phyloP scores from a whole-genome alignment of 2,113 vertebrate species.

The Sakesphorus luctuosus region DNA sequence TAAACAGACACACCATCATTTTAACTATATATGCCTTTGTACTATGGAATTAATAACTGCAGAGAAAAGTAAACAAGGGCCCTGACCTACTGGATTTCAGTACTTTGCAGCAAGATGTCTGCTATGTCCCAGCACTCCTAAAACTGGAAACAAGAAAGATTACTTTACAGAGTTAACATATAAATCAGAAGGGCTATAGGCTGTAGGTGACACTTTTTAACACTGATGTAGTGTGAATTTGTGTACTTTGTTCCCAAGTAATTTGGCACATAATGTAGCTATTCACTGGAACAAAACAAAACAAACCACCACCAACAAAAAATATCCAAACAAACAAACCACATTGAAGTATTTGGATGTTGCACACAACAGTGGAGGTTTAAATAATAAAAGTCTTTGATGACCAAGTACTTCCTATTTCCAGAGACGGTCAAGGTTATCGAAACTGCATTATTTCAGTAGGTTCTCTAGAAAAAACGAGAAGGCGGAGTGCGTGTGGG shows the following conservation, averaged over 20 bases:
- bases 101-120: background rate
- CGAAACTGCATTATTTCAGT: background rate
- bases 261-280: fast-evolving
- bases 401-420: background rate
- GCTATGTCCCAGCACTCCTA: background rate
- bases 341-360: background rate
- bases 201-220: background rate
- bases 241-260: background rate
- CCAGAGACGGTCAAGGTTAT: background rate
- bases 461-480: background rate
- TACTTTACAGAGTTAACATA: background rate
- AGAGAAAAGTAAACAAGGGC: background rate
- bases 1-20: background rate
- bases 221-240: fast-evolving
- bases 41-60: background rate
- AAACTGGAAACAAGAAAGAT: background rate
- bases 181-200: background rate
- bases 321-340: too few relatives aligned
- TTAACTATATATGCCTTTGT: background rate
- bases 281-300: background rate
- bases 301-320: background rate
- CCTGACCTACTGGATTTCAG: background rate
- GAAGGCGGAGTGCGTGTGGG: too few relatives aligned
- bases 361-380: background rate
- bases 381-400: background rate